These are phyloP conservation scores for Coryphaenoides rupestris DNA, from an alignment of 2,113 vertebrate genomes.

Conservation along the genomic window DNA sequence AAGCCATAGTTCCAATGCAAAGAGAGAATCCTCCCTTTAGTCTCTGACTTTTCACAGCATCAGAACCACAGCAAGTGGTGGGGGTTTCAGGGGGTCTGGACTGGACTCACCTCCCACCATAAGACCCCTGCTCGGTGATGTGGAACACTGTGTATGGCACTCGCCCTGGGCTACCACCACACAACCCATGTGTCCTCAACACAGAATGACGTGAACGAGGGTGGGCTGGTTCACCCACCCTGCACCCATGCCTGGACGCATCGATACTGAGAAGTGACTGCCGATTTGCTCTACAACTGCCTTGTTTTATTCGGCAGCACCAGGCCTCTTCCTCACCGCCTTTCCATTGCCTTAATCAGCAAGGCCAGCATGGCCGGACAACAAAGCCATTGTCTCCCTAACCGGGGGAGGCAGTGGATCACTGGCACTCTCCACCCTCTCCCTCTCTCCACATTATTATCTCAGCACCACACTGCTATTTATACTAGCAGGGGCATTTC, in stretches of 20 bases:
- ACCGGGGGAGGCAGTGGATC: conserved; percentile 84
- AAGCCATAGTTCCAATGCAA: too few species aligned
- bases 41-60: too few species aligned
- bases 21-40: too few species aligned
- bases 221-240: conserved; percentile 18
- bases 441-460: conserved; percentile 93
- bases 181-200: too few species aligned
- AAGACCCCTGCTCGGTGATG: too few species aligned
- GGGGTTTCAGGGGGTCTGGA: too few species aligned
- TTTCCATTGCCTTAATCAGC: conserved; percentile 63
- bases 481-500: conserved; percentile 95
- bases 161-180: too few species aligned
- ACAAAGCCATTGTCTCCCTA: conserved; percentile 84
- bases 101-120: too few species aligned
- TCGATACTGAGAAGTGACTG: conserved; percentile 75
- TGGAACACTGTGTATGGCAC: too few species aligned
- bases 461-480: conserved; percentile 88
- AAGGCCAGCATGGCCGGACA: conserved; percentile 51
- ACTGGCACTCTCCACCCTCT: conserved; percentile 84
- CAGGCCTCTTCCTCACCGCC: conserved; percentile 53
- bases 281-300: conserved; percentile 73
- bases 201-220: too few species aligned
- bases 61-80: too few species aligned
- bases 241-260: conserved; percentile 61
- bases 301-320: conserved; percentile 66